These are phyloP conservation scores for Nymphalis io DNA, from an alignment of 1,140 invertebrate species.

Conservation along the genomic window DNA sequence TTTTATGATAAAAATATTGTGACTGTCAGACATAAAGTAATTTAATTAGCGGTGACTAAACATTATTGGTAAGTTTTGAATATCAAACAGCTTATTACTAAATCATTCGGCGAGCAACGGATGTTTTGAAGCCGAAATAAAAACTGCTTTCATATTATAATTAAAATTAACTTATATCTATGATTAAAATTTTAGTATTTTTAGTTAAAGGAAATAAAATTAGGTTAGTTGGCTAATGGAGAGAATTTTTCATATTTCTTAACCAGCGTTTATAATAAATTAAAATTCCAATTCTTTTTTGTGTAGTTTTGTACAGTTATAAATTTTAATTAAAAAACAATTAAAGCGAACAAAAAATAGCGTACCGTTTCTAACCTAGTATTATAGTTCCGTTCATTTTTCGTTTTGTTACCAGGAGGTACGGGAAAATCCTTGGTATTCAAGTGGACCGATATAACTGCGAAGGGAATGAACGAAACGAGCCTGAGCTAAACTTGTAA, in stretches of 20 bases:
- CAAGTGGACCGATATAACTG: conserved; percentile 28
- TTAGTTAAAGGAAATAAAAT: conserved; percentile 9
- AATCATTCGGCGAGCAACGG: not conserved
- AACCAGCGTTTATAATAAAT: not conserved
- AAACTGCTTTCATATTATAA: conserved; percentile 17
- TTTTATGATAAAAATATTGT: too few relatives aligned
- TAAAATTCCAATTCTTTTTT: not conserved
- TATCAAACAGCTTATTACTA: conserved; percentile 31
- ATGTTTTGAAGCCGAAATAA: conserved; percentile 7
- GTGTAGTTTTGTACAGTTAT: not conserved
- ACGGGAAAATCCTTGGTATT: conserved; percentile 28
- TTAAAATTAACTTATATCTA: conserved; percentile 6
- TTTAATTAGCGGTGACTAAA: conserved; percentile 32
- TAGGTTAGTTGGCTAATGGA: conserved; percentile 12
- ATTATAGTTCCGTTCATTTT: conserved; percentile 12
- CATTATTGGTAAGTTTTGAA: conserved; percentile 30
- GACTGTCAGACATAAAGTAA: conserved; percentile 14
- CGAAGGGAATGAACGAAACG: conserved; percentile 26
- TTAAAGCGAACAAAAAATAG: not conserved
- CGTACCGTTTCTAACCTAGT: not conserved
- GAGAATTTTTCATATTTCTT: not conserved
- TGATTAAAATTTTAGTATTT: not conserved
- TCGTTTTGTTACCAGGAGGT: conserved; percentile 1
- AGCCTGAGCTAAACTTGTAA: conserved; percentile 26
- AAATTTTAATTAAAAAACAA: not conserved